These are phyloP conservation scores for Lepidochrysops patricia DNA, from an alignment of 2,888 invertebrate species.

Conservation along the genomic window DNA sequence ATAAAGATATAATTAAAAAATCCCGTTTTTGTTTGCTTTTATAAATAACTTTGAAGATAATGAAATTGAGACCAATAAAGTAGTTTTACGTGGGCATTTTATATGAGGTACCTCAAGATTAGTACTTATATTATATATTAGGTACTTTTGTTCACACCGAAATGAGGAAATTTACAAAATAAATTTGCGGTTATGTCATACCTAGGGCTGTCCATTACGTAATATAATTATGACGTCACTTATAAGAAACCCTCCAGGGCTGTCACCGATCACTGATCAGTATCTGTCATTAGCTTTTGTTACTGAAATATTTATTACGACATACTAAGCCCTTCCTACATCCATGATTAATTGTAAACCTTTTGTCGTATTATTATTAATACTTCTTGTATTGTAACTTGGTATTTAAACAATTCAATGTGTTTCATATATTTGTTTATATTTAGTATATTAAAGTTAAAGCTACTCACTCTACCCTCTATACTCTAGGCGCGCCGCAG, in stretches of 20 bases:
- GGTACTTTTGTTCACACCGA: too few species aligned
- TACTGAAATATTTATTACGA: not conserved
- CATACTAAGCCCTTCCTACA: not conserved
- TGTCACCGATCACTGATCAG: not conserved
- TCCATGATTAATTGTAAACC: not conserved
- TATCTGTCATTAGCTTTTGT: not conserved
- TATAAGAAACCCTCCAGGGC: not conserved
- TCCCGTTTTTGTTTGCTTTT: not conserved
- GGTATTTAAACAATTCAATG: too few species aligned
- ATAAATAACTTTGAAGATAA: not conserved
- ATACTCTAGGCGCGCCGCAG: too few species aligned
- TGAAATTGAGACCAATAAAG: not conserved
- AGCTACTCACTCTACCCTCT: too few species aligned
- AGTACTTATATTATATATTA: too few species aligned
- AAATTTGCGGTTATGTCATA: not conserved
- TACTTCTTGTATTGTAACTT: too few species aligned
- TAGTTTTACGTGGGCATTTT: not conserved
- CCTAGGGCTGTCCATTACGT: not conserved
- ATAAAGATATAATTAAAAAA: constrained; percentile 3
- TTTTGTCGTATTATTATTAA: not conserved
- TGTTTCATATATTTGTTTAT: too few species aligned
- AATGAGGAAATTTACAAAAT: not conserved
- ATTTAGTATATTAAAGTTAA: too few species aligned
- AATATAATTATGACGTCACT: not conserved
- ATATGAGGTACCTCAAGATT: too few species aligned